Evolutionary conservation across 2,888 invertebrate genomes (phyloP).

Genomic region (Hesperia comma): DNA sequence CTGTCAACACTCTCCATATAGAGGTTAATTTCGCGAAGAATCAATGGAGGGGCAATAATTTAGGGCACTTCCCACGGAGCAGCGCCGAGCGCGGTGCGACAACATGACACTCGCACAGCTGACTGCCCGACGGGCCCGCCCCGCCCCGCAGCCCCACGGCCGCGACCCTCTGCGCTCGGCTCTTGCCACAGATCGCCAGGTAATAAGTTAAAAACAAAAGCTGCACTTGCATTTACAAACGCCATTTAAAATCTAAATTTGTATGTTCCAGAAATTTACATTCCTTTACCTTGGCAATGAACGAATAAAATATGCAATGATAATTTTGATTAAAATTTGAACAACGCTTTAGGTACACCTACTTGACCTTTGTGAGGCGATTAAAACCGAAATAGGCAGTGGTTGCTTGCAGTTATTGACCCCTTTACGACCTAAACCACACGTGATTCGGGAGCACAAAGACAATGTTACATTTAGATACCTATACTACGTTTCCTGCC

Average conservation of each 20-base stretch:
- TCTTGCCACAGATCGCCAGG: conserved; percentile 62
- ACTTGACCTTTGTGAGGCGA: conserved; percentile 42
- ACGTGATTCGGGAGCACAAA: conserved; percentile 78
- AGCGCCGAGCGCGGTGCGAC: conserved; percentile 52
- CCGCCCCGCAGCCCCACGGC: conserved; percentile 49
- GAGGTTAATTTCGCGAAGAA: conserved; percentile 52
- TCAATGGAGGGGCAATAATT: conserved; percentile 66
- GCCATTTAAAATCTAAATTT: conserved; percentile 45
- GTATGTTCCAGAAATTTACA: conserved; percentile 21
- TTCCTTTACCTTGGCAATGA: conserved; percentile 1
- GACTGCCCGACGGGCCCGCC: conserved; percentile 72
- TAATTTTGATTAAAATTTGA: conserved; percentile 4
- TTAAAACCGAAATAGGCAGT: conserved; percentile 56
- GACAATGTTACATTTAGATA: conserved; percentile 41
- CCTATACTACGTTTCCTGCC: conserved; percentile 1
- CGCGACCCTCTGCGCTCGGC: conserved; percentile 51
- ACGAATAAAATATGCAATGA: conserved; percentile 2
- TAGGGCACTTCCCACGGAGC: conserved; percentile 76
- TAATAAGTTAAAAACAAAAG: conserved; percentile 45
- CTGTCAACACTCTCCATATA: conserved; percentile 45
- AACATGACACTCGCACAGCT: conserved; percentile 80
- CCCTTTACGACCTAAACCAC: conserved; percentile 75
- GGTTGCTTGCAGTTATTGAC: conserved; percentile 76
- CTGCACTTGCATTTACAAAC: conserved; percentile 57
- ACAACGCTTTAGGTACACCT: conserved; percentile 23